Base-by-base conservation (phyloP, 2,888 invertebrate genomes). In the Elmis aenea region DNA sequence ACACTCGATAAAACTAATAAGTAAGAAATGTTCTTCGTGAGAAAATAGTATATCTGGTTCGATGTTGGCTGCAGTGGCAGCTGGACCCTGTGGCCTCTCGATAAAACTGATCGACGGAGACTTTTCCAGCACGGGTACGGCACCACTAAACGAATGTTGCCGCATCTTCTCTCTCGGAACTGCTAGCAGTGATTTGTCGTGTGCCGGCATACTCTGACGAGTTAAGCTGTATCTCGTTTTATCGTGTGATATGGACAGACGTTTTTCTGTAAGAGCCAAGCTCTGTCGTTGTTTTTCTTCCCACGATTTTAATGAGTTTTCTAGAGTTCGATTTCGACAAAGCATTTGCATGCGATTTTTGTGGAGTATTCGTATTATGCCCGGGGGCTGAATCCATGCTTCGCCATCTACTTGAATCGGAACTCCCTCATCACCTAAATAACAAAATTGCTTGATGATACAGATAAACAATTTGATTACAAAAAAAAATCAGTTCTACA, bases 341-440 rank as follows among this genome's bases (percentile, higher is more conserved):
- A 97, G 72, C 89, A 97, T 93, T 72, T 95, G 95, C 62, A 95
- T 92, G 33, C 95, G 76, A 70, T 96, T 96, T 71, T 96, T 96
- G 69, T 96, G 96, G 51, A 93, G 82, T 51, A 97, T 95, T 35
- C 92, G 76, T 51, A 97, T 92, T 63, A 93, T 90, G 20, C 96
- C 96, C 0, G 97, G 95, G 0, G 93, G 92, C 66, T 96, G 96
- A 22, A 95, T 76, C 96, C 96, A 96, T 1, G 96, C 95, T 68
- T 97, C 97, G 0, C 96, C 97, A 62, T 97, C 96, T 22, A 95
- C 95, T 71, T 90, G 91, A 32, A 95, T 89, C 1, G 95, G 95
- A 10, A 95, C 91, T 30, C 92, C 88, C 69, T 82, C 94, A 27
- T 88, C 86, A 10, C 89, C 75, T 72, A 42, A 13, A 33, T 30